Conservation (phyloP, 2,113 vertebrate genomes). For the Cercopithecus mona region DNA sequence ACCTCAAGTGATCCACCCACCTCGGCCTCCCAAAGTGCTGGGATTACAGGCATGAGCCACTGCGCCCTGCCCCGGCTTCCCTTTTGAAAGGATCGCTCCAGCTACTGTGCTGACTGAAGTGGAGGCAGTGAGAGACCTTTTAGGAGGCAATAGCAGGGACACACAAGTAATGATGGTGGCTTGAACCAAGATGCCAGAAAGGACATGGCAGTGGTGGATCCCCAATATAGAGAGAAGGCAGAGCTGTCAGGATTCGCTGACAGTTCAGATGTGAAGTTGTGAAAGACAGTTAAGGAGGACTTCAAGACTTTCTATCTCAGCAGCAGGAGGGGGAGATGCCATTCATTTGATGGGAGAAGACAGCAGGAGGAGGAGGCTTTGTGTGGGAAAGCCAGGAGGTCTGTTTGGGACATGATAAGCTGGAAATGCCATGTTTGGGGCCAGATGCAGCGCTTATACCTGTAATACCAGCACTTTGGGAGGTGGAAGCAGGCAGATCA, state of each 20-base stretch:
- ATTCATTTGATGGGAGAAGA: neutral
- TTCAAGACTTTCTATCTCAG: neutral
- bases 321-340: neutral
- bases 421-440: neutral
- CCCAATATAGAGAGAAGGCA: neutral
- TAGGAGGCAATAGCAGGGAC: neutral
- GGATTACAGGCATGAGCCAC: too few relatives aligned
- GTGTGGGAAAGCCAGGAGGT: neutral
- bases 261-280: neutral
- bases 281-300: neutral
- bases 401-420: neutral
- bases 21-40: too few relatives aligned
- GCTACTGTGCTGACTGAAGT: neutral
- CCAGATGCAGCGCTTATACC: neutral
- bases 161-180: neutral
- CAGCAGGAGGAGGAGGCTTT: neutral
- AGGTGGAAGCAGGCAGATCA: too few relatives aligned
- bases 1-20: too few relatives aligned
- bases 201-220: neutral
- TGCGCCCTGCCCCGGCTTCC: neutral
- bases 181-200: neutral
- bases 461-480: too few relatives aligned
- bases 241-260: neutral
- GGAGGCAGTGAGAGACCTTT: neutral
- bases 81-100: neutral